Evolutionary conservation across 2,113 vertebrate genomes (phyloP).

Genomic region (Carettochelys insculpta): DNA sequence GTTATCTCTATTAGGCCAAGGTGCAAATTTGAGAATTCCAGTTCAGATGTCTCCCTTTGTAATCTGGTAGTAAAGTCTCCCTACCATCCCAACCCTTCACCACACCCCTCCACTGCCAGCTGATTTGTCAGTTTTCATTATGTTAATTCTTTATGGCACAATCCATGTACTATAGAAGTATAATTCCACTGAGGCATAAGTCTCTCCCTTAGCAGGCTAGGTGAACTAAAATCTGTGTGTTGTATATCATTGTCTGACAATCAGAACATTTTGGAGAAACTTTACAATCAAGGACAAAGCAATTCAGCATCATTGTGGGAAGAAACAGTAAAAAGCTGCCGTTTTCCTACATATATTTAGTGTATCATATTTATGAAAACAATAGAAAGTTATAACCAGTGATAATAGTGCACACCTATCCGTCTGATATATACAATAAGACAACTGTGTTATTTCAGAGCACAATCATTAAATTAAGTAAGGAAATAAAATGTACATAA

Average conservation of each 20-base stretch:
- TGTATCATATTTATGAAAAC: conserved; percentile 68
- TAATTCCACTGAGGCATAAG: neutral
- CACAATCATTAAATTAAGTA: conserved; percentile 55
- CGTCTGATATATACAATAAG: conserved; percentile 41
- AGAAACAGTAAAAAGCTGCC: conserved; percentile 14
- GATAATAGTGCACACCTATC: conserved; percentile 32
- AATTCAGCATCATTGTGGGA: neutral
- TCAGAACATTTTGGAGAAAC: neutral
- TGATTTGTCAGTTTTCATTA: too few species aligned
- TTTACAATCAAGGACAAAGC: neutral
- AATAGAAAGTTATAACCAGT: conserved; percentile 61
- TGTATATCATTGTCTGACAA: neutral
- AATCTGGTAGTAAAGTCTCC: too few species aligned
- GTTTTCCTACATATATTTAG: conserved; percentile 48
- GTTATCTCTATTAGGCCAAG: too few species aligned
- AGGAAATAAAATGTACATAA: conserved; percentile 24
- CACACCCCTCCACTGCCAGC: too few species aligned
- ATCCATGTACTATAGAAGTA: neutral
- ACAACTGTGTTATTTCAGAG: conserved; percentile 59
- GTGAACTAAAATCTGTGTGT: neutral
- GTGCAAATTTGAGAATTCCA: too few species aligned
- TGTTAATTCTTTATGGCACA: accelerated
- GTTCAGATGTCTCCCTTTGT: too few species aligned
- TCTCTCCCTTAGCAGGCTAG: neutral
- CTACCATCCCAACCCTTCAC: too few species aligned